Base-by-base conservation (phyloP, 1,140 invertebrate species). In the Ruditapes philippinarum region DNA sequence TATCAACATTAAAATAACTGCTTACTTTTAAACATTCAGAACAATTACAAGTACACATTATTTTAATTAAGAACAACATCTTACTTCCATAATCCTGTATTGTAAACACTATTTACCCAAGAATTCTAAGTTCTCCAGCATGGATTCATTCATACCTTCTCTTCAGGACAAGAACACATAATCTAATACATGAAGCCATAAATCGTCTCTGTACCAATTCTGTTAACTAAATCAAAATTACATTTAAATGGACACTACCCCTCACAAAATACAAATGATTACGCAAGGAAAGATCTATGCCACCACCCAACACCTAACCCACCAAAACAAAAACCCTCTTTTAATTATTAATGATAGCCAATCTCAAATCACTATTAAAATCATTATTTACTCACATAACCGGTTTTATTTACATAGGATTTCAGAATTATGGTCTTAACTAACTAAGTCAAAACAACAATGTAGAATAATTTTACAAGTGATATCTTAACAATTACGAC, bases 391-490 rank as follows among this genome's bases (percentile, higher is more conserved):
- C 51, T 54, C 3, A 54, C 51, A n/a, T 54, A 54, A 54, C 22
- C 11, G 51, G 19, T 65, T 91, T n/a, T 88, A 91, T 70, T 31
- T 87, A 17, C 91, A 92, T 42, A 81, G 83, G 25, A 91, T 79
- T 42, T 92, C 87, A 22, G 87, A 91, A 33, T 90, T 83, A 28
- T 90, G 89, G 57, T 40, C 79, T 38, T 81, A 82, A 62, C 31
- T 33, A 5, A 22, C 0, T 38, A 62, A 82, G 0, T 12, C 25
- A 9, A 9, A 82, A 91, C 38, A 62, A 40, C 62, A 68, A 65
- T 38, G 14, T 45, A n/a, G 49, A 28, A 89, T 82, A 89, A 51
- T 89, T 89, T 76, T 2, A 74, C 65, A 19, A 19, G 22, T 45
- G 5, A 0, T 19, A 22, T 0, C 73, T 38, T 84, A 89, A 84